Evolutionary conservation across 2,113 vertebrate genomes (phyloP), one percentile per base, ranked within the genome.

Genomic region (Dicrurus megarhynchus): DNA sequence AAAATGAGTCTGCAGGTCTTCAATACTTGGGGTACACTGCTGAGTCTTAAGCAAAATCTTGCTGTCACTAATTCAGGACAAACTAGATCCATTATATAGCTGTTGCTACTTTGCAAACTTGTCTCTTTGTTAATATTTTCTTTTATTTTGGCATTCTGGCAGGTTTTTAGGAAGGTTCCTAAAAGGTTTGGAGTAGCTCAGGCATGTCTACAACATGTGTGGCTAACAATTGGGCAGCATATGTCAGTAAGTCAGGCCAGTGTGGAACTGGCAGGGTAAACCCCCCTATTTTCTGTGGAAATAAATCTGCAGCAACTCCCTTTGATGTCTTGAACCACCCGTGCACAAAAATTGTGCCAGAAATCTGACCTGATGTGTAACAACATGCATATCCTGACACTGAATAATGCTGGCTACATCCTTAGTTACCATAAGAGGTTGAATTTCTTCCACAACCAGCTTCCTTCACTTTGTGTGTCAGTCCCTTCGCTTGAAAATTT

Each of bases 311-410:
- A 59, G 35, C 39, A 78, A 47, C 23, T 60, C 39, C 32, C 52
- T 95, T 96, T 91, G 84, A 95, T 91, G 53, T 61, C 65, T 90
- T 47, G 87, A 95, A 63, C 35, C 47, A 89, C 64, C 64, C 8
- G 0, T 75, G 78, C 60, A 68, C 44, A 79, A 80, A 84, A 60
- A 44, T 26, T 50, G 42, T 65, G 50, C 59, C 71, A 95, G 76
- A 90, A 96, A 80, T 55, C 73, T 86, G 71, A 92, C 79, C 85
- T 84, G 59, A 57, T 65, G 39, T 81, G 46, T 80, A 92, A 28
- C 71, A 86, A 30, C 7, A 6, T 52, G 12, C 56, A n/a, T 63
- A 52, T 60, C 42, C 71, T 65, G 68, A 81, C 27, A 65, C 30
- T 32, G n/a, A 65, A 69, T 77, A 47, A 53, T 0, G 3, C 41